A percentile compares a stretch with the other conserved stretches of the same genome.
Evolutionary conservation across 2,888 invertebrate species (phyloP).

Genomic region (Limnephilus auricula): DNA sequence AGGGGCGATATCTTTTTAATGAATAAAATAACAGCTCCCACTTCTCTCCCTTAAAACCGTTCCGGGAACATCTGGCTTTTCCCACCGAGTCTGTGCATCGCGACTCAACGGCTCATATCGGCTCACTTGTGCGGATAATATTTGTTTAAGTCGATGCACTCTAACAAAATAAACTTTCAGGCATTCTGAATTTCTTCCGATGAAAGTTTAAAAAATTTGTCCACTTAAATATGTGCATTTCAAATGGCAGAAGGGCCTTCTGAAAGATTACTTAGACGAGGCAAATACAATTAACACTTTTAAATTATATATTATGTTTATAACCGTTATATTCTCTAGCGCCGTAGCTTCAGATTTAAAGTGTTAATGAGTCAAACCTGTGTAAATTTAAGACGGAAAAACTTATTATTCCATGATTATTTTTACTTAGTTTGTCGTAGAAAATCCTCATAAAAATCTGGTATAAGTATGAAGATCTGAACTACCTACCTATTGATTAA

Average conservation of each 20-base stretch:
- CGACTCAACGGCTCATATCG: constrained; percentile 22
- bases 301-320: too few species aligned
- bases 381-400: too few species aligned
- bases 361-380: too few species aligned
- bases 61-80: constrained; percentile 26
- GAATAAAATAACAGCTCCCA: constrained; percentile 65
- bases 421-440: too few species aligned
- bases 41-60: constrained; percentile 48
- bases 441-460: too few species aligned
- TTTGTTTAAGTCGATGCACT: constrained; percentile 48
- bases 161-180: background rate
- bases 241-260: background rate
- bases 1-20: constrained; percentile 64
- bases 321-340: too few species aligned
- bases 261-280: background rate
- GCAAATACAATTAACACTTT: too few species aligned
- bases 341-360: too few species aligned
- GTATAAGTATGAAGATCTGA: too few species aligned
- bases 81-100: constrained; percentile 16
- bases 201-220: background rate
- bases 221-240: background rate
- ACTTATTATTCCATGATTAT: too few species aligned
- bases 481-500: too few species aligned
- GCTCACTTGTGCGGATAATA: constrained; percentile 45
- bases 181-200: background rate